Evolutionary conservation across 37 sponge, comb jelly and placozoan genomes (phyloP).

Genomic region (Axinella damicornis): DNA sequence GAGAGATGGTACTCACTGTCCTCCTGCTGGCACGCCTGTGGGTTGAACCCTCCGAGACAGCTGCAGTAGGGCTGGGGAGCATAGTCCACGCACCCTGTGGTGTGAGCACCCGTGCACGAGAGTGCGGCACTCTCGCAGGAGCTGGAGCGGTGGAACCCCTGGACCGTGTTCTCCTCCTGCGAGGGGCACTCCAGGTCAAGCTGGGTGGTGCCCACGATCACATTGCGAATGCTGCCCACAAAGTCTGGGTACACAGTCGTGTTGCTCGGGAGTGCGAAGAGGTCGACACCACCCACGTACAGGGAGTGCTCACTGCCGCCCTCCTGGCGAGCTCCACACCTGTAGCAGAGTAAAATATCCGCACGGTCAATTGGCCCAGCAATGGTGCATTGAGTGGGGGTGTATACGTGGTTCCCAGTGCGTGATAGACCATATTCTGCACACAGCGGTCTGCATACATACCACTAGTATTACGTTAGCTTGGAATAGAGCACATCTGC

Average conservation of each 20-base stretch:
- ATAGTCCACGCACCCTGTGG: slow-evolving; percentile 40
- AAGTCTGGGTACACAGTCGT: slow-evolving; percentile 10
- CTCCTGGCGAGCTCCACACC: no score
- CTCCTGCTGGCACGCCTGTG: background rate
- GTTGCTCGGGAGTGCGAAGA: background rate
- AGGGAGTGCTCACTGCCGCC: background rate
- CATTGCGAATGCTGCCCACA: slow-evolving; percentile 47
- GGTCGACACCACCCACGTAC: slow-evolving; percentile 49
- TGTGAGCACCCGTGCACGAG: background rate
- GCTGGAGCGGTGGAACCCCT: background rate
- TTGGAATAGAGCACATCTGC: no score
- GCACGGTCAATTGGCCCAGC: no score
- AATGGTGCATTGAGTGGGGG: no score
- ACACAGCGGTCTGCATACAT: no score
- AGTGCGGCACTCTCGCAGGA: background rate
- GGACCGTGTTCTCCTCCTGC: slow-evolving; percentile 14
- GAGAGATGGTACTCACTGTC: slow-evolving; percentile 11
- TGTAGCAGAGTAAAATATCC: no score
- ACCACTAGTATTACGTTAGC: no score
- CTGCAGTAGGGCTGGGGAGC: slow-evolving; percentile 29
- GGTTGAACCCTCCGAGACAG: slow-evolving; percentile 35
- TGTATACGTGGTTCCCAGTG: no score
- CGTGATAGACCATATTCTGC: no score
- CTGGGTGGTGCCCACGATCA: slow-evolving; percentile 22
- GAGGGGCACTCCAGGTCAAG: slow-evolving; percentile 37